Evolutionary conservation across 1,140 invertebrate species (phyloP).

Genomic region (Ptiloglossa arizonensis): DNA sequence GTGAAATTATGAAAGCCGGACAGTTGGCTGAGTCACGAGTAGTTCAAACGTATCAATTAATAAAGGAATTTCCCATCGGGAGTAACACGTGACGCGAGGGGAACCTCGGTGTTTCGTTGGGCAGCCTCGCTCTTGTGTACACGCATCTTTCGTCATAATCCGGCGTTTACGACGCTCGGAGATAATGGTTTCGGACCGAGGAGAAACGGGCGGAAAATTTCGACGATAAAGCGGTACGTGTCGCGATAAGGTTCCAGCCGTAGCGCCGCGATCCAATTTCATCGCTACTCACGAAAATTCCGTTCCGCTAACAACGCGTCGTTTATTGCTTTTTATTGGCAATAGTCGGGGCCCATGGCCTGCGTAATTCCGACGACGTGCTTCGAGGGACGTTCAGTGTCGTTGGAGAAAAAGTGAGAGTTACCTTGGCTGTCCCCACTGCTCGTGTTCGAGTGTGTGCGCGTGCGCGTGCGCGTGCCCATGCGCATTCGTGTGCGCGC

Average conservation of each 20-base stretch:
- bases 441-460: too few relatives aligned
- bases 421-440: constrained; percentile 53
- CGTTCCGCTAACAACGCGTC: constrained; percentile 1
- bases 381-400: constrained; percentile 42
- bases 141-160: constrained; percentile 1
- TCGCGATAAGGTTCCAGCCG: constrained; percentile 49
- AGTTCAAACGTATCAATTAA: background rate
- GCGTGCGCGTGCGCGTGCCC: background rate
- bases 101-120: too few relatives aligned
- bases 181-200: constrained; percentile 27
- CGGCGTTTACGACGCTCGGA: background rate
- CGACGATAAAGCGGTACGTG: constrained; percentile 53
- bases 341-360: background rate
- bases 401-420: constrained; percentile 65
- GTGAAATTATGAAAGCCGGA: background rate
- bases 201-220: constrained; percentile 62
- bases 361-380: constrained; percentile 30
- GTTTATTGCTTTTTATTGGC: constrained; percentile 28
- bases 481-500: background rate
- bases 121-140: background rate
- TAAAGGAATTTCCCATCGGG: background rate
- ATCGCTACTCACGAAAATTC: constrained; percentile 24
- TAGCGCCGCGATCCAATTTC: constrained; percentile 1
- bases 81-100: background rate
- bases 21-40: too few relatives aligned